Percentiles rank a stretch among this genome's conserved stretches.
phyloP scores from a whole-genome alignment of 2,888 invertebrate genomes.

The Leptopilina syphax region DNA sequence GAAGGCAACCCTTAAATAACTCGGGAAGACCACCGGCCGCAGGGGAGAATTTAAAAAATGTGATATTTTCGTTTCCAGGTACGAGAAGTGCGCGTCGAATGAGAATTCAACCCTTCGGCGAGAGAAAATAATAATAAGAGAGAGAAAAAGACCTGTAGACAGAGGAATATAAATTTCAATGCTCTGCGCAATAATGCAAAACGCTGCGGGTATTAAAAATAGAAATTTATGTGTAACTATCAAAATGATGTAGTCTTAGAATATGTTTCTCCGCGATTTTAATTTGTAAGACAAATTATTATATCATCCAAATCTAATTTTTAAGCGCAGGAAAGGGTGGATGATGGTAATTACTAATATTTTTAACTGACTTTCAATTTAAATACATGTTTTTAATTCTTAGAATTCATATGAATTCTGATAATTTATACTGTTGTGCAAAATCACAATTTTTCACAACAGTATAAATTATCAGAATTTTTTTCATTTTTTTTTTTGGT shows the following conservation, averaged over 20 bases:
- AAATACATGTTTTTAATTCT: too few relatives aligned
- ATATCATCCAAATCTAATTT: neutral
- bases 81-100: slow-evolving; percentile 53
- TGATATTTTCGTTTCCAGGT: slow-evolving; percentile 69
- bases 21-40: slow-evolving; percentile 59
- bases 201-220: slow-evolving; percentile 41
- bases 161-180: slow-evolving; percentile 40
- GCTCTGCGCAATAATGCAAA: slow-evolving; percentile 38
- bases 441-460: too few relatives aligned
- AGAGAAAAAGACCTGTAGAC: slow-evolving; percentile 30
- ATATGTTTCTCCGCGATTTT: slow-evolving; percentile 4
- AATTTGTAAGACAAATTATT: slow-evolving; percentile 15
- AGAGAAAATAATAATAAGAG: slow-evolving; percentile 39
- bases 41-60: slow-evolving; percentile 64
- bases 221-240: slow-evolving; percentile 31
- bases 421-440: too few relatives aligned
- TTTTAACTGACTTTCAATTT: too few relatives aligned
- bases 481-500: too few relatives aligned
- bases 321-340: too few relatives aligned
- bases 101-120: slow-evolving; percentile 49
- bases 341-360: too few relatives aligned
- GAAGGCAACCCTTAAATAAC: slow-evolving; percentile 69
- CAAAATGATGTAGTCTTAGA: slow-evolving; percentile 26
- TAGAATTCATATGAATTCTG: too few relatives aligned
- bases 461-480: too few relatives aligned